Base-by-base conservation (phyloP, 2,888 invertebrate species). In the Mechanitis messenoides region DNA sequence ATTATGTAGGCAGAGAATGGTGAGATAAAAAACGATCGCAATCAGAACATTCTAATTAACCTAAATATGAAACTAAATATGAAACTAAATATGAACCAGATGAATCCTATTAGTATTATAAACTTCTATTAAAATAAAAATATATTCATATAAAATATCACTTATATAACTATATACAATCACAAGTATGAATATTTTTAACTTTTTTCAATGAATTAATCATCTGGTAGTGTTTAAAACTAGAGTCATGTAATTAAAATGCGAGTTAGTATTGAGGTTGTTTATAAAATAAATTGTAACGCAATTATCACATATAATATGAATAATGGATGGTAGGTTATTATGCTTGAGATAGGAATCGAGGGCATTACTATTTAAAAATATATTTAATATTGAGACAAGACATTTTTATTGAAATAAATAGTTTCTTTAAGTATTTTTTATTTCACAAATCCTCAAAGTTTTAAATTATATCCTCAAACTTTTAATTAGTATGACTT, bases 281-380 rank as follows among this genome's bases (percentile, higher is more conserved):
- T 31, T 33, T 35, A 38, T 50, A 35, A 28, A 50, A 38, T 28
- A 38, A 31, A 53, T 53, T 53, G 28, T 53, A 58, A 58, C 50
- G 28, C 50, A 50, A 50, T 50, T 50, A 50, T 50, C 6, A 31
- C 31, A 31, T 50, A 50, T 50, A 67, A 65, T 67, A 70, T 70
- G 70, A 70, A 70, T 70, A 70, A 70, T 70, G 69, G 61, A 68
- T 62, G 57, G 55, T 62, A 63, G 66, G 64, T 69, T 66, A 62
- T 69, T 69, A 69, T 56, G 42, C 60, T 42, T 42, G 46, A 54
- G 20, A 35, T 56, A 55, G 66, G 66, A 63, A 63, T 54, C 61
- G 58, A 63, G 61, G 35, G 59, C 66, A 59, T 61, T 63, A 63
- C 61, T 61, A 61, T 61, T 53, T 11, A 50, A 31, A 5, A 50